phyloP scores from a whole-genome alignment of 2,113 vertebrate genomes.

The Hemibagrus wyckioides region DNA sequence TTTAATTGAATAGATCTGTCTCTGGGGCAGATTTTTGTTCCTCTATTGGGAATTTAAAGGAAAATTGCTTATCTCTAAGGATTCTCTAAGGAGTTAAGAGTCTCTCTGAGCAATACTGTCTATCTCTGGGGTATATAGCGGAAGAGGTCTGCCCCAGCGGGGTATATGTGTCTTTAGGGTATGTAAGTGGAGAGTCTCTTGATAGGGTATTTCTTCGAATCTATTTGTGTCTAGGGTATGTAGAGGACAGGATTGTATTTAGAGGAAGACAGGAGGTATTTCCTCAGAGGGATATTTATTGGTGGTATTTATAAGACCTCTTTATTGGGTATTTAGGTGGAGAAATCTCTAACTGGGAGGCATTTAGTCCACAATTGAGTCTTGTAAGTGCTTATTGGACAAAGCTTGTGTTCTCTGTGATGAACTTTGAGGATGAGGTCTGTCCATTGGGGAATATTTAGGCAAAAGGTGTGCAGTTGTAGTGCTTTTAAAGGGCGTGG shows the following conservation, averaged over 20 bases:
- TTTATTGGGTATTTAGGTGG: not conserved
- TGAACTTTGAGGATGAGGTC: not conserved
- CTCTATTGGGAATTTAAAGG: not conserved
- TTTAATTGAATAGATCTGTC: not conserved
- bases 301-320: not conserved
- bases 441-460: not conserved
- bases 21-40: not conserved
- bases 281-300: not conserved
- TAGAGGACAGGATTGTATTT: not conserved
- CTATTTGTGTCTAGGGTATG: not conserved
- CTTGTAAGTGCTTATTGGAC: not conserved
- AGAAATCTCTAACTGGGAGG: too few relatives aligned
- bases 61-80: not conserved
- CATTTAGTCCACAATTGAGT: not conserved
- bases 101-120: not conserved
- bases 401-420: not conserved
- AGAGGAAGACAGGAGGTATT: not conserved
- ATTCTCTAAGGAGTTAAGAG: not conserved
- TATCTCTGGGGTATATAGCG: not conserved
- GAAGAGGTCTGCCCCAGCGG: not conserved
- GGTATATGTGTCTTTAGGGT: not conserved
- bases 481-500: not conserved
- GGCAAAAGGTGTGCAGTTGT: not conserved
- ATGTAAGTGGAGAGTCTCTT: not conserved
- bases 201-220: not conserved